Evolutionary conservation across 2,888 invertebrate species (phyloP).

Genomic region (Cotesia congregata): DNA sequence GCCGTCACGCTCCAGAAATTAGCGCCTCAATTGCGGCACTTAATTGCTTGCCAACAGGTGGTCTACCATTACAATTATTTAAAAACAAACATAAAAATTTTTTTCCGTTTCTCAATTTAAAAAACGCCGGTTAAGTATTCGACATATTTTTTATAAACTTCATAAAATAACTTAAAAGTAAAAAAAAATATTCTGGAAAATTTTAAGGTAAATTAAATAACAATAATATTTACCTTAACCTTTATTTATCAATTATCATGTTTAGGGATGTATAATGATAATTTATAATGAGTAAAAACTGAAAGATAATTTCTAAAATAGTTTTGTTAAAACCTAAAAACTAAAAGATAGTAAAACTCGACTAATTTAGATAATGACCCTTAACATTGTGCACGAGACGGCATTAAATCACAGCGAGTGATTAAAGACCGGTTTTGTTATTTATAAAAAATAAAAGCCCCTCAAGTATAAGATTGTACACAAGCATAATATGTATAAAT

Average conservation of each 20-base stretch:
- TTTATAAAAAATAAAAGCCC: conserved; percentile 24
- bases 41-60: too few species aligned
- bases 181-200: too few species aligned
- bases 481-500: conserved; percentile 18
- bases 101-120: too few species aligned
- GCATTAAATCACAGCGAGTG: conserved; percentile 36
- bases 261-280: neutral
- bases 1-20: too few species aligned
- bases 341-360: conserved; percentile 38
- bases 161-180: too few species aligned
- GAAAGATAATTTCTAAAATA: conserved; percentile 28
- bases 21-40: too few species aligned
- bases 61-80: too few species aligned
- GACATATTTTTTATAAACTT: too few species aligned
- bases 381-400: conserved; percentile 40
- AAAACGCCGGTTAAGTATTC: too few species aligned
- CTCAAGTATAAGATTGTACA: neutral
- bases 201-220: too few species aligned
- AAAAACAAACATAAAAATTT: too few species aligned
- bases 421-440: conserved; percentile 46
- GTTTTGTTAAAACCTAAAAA: conserved; percentile 11
- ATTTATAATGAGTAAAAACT: neutral
- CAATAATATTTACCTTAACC: too few species aligned
- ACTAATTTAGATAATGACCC: conserved; percentile 49
- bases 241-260: neutral